Conservation (phyloP, 1,140 invertebrate genomes). For the Drosophila repleta region DNA sequence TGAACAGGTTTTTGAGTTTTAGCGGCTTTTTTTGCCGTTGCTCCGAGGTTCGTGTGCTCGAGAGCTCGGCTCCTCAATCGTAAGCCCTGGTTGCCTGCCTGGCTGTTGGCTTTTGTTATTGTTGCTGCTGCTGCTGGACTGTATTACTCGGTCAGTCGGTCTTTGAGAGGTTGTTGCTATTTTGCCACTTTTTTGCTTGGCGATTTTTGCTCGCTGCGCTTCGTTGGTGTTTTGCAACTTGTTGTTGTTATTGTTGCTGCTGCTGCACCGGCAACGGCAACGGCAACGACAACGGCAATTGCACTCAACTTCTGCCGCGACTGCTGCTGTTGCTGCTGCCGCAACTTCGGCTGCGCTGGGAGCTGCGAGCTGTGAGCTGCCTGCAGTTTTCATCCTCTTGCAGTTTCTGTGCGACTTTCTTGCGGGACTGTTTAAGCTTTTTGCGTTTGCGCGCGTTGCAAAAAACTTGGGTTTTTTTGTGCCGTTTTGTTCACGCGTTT, state of each 20-base stretch:
- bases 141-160: constrained; percentile 84
- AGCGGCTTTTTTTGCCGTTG: constrained; percentile 76
- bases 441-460: constrained; percentile 72
- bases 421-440: constrained; percentile 82
- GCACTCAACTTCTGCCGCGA: constrained; percentile 49
- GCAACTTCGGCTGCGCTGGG: constrained; percentile 40
- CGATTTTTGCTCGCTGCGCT: constrained; percentile 54
- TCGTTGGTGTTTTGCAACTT: constrained; percentile 65
- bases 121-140: constrained; percentile 72
- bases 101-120: constrained; percentile 31
- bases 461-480: constrained; percentile 18
- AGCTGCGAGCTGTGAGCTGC: constrained; percentile 67
- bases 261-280: constrained; percentile 30
- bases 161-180: constrained; percentile 84
- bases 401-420: constrained; percentile 84
- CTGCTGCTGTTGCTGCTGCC: constrained; percentile 12
- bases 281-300: constrained; percentile 72
- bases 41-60: constrained; percentile 51
- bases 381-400: constrained; percentile 82
- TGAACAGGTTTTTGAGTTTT: constrained; percentile 75
- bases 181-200: constrained; percentile 62
- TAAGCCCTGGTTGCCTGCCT: constrained; percentile 29
- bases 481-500: constrained; percentile 46
- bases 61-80: constrained; percentile 45
- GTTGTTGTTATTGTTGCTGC: constrained; percentile 49